Percentiles rank a stretch among this genome's conserved stretches.
Evolutionary conservation across 2,113 vertebrate genomes (phyloP).

Genomic region (Psophia crepitans): DNA sequence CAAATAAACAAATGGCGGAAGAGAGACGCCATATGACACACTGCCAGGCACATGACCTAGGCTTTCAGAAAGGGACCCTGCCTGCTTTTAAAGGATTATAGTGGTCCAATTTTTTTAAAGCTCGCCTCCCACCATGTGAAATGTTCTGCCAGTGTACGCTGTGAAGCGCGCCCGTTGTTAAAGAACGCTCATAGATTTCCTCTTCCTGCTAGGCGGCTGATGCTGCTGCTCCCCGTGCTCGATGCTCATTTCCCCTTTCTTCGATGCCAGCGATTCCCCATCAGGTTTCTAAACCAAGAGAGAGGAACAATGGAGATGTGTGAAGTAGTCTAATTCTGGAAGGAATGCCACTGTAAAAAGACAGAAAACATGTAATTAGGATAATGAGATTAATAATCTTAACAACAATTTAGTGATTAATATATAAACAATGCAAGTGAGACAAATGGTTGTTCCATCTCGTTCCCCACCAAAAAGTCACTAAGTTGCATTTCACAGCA

Average conservation of each 20-base stretch:
- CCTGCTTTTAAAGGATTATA: constrained; percentile 14
- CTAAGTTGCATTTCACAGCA: constrained; percentile 30
- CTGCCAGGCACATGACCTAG: constrained; percentile 47
- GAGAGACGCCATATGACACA: constrained; percentile 31
- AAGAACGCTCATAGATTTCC: background rate
- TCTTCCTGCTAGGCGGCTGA: background rate
- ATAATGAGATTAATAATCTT: constrained; percentile 45
- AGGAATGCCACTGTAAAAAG: constrained; percentile 22
- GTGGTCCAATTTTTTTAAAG: background rate
- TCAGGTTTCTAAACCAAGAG: background rate
- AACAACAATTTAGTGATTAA: background rate
- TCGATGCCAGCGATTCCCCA: background rate
- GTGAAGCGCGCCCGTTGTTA: background rate
- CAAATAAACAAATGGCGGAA: constrained; percentile 72
- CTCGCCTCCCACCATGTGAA: background rate
- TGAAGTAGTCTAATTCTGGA: constrained; percentile 17
- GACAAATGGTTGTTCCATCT: constrained; percentile 34
- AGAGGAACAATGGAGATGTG: constrained; percentile 8
- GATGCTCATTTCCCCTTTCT: background rate
- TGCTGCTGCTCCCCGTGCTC: background rate
- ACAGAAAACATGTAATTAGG: constrained; percentile 29
- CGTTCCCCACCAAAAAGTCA: background rate
- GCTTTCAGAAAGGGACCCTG: constrained; percentile 25
- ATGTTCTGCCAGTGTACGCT: background rate
- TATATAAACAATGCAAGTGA: constrained; percentile 41